A percentile compares a stretch with the other conserved stretches of the same genome.
Conservation (phyloP, 2,113 vertebrate species). For the Oncorhynchus mykiss region DNA sequence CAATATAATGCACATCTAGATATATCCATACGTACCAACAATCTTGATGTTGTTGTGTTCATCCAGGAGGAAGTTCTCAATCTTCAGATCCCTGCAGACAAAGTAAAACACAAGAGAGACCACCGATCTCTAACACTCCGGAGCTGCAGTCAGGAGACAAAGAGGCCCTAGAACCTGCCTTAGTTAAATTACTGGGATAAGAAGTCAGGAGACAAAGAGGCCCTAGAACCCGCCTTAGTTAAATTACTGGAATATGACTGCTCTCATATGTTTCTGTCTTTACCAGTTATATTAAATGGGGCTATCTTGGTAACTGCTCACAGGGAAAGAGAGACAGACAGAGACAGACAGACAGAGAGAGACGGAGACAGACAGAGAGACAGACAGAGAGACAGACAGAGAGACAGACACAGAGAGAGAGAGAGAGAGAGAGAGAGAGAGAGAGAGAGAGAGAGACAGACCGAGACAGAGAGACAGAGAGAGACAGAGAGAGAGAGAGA, state of each 20-base stretch:
- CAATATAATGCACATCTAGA: no score
- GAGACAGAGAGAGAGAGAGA: no score
- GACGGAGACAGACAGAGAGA: no score
- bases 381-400: no score
- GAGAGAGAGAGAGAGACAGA: no score
- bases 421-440: no score
- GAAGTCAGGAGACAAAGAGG: slow-evolving; percentile 31
- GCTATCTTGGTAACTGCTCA: no score
- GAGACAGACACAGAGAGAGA: no score
- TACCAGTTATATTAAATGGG: no score
- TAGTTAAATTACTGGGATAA: slow-evolving; percentile 34
- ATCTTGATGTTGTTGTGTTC: slow-evolving; percentile 88
- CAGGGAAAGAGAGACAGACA: no score
- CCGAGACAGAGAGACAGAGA: no score
- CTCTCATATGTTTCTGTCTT: slow-evolving; percentile 61
- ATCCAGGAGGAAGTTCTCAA: slow-evolving; percentile 86
- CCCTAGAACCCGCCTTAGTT: slow-evolving; percentile 54
- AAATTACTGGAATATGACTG: slow-evolving; percentile 19
- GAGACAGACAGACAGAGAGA: no score
- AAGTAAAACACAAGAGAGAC: slow-evolving; percentile 11
- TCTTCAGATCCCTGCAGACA: slow-evolving; percentile 81
- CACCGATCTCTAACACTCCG: slow-evolving; percentile 33
- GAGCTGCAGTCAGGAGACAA: slow-evolving; percentile 47
- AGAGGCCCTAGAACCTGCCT: slow-evolving; percentile 49
- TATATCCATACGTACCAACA: slow-evolving; percentile 69